phyloP scores from a whole-genome alignment of 2,113 vertebrate genomes.

The Dunckerocampus dactyliophorus region DNA sequence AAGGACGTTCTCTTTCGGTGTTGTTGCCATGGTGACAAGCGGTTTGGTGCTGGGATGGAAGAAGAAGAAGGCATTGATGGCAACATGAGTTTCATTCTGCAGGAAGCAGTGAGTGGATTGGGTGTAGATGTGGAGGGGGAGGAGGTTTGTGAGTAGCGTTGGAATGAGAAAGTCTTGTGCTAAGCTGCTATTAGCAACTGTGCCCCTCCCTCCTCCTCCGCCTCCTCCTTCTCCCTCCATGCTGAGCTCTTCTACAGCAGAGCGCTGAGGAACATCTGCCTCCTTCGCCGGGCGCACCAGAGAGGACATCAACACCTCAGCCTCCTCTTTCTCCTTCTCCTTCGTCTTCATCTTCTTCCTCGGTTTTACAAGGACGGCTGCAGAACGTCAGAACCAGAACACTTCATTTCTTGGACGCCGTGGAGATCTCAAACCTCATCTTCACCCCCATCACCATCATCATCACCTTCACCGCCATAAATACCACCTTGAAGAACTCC shows the following conservation, averaged over 20 bases:
- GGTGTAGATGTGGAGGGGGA: background rate
- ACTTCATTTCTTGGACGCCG: too few relatives aligned
- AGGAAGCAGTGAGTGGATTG: background rate
- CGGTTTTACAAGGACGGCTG: background rate
- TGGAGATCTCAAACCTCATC: too few relatives aligned
- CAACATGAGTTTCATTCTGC: too few relatives aligned
- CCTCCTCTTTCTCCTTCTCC: conserved; percentile 8
- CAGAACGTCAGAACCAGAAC: too few relatives aligned
- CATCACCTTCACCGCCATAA: too few relatives aligned
- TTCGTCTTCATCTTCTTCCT: conserved; percentile 13
- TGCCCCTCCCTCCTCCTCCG: conserved; percentile 19
- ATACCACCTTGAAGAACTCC: too few relatives aligned
- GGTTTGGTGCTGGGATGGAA: too few relatives aligned
- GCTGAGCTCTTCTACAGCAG: conserved; percentile 4
- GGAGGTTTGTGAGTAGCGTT: background rate
- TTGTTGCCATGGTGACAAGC: too few relatives aligned
- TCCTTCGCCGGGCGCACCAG: conserved; percentile 34
- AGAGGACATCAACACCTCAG: conserved; percentile 33
- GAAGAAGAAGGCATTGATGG: too few relatives aligned
- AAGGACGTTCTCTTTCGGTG: too few relatives aligned
- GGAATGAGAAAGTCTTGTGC: conserved; percentile 31
- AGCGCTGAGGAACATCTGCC: conserved; percentile 30
- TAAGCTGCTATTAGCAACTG: conserved; percentile 24
- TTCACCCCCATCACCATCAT: too few relatives aligned
- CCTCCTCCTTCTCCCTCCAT: conserved; percentile 15